phyloP scores from a whole-genome alignment of 2,113 vertebrate species.

The Centropus unirufus region DNA sequence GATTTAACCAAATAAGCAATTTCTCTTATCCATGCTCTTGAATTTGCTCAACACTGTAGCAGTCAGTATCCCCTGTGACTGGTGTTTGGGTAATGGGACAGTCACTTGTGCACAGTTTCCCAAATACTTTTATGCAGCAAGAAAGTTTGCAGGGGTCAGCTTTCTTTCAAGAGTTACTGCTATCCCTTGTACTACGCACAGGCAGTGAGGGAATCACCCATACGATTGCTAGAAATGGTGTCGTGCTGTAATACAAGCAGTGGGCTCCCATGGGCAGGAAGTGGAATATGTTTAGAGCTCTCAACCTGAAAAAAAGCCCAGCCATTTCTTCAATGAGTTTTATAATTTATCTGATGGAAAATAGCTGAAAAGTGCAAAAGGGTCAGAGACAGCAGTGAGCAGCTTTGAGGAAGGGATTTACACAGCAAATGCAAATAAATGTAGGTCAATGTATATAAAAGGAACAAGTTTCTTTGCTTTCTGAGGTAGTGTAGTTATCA shows the following conservation, averaged over 20 bases:
- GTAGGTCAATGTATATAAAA: not conserved
- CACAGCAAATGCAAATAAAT: not conserved
- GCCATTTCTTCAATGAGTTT: not conserved
- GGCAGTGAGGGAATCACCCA: not conserved
- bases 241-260: not conserved
- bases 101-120: not conserved
- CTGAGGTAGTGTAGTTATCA: not conserved
- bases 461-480: not conserved
- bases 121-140: not conserved
- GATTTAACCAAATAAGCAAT: not conserved
- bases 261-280: rapidly evolving
- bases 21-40: not conserved
- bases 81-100: too few relatives aligned
- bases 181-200: not conserved
- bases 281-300: not conserved
- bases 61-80: not conserved
- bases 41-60: not conserved
- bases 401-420: not conserved
- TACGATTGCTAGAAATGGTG: not conserved
- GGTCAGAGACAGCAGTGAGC: not conserved
- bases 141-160: not conserved
- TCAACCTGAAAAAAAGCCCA: not conserved
- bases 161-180: not conserved
- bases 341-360: not conserved
- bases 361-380: not conserved